Evolutionary conservation across 2,113 vertebrate genomes (phyloP), one percentile per base, ranked within the genome.

Genomic region (Epinephelus fuscoguttatus): DNA sequence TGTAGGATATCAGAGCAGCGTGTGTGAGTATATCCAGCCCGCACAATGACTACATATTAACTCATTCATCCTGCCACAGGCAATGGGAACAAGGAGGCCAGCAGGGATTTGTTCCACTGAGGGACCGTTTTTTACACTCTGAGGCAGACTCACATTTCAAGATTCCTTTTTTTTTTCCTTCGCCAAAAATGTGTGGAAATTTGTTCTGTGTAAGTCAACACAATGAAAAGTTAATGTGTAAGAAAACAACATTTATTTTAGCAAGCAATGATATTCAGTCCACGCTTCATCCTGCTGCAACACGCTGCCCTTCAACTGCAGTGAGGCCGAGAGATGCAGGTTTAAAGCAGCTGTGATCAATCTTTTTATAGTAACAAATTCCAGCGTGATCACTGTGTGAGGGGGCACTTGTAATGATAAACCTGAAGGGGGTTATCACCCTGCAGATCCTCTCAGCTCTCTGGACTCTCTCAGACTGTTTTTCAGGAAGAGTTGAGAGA

Each of bases 1-100:
- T 91, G 92, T 90, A 71, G 88, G 89, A 84, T 91, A 93, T 91
- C 87, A 93, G 84, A 86, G 89, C 45, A 33, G 78, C 5, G 37
- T 81, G 84, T 89, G 90, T 90, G 90, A 93, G 87, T 88, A 79
- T 92, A 91, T 87, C 84, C 82, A 88, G 78, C 87, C 76, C 37
- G 4, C 84, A 89, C 90, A 89, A 89, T 86, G 84, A 87, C 76
- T 88, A 67, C 89, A 90, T 89, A 91, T 93, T 84, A 90, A 87
- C 87, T 90, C 85, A 88, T 91, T 92, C 87, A 86, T 92, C 84
- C 88, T 84, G 80, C 80, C 74, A 78, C 62, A 53, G 87, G 88
- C 90, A 33, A 66, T 4, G 23, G 60, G 63, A 81, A 73, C 73
- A 47, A 33, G 81, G 45, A 69, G 85, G 76, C 82, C 88, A 59